Percentiles rank a stretch among this genome's conserved stretches.
These are phyloP conservation scores for Drosophila azteca DNA, from an alignment of 1,140 invertebrate genomes.

Conservation along the genomic window DNA sequence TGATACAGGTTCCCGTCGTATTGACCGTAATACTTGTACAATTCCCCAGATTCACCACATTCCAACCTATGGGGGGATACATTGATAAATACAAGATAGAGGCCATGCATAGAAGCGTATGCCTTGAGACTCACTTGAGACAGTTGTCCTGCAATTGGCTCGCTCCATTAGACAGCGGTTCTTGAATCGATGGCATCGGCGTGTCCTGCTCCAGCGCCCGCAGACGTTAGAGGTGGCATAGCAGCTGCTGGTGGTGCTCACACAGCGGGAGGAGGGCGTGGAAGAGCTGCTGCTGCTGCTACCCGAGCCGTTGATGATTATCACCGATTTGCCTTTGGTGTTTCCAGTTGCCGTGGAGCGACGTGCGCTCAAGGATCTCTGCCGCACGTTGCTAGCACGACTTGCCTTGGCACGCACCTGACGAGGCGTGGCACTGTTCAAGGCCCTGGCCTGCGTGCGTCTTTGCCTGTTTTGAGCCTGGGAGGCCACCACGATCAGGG, in stretches of 20 bases:
- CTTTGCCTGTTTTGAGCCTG: constrained; percentile 29
- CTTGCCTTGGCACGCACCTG: background rate
- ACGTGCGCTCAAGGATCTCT: background rate
- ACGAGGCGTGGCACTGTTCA: background rate
- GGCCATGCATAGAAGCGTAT: too few relatives aligned
- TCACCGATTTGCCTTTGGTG: background rate
- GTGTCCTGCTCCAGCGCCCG: constrained; percentile 27
- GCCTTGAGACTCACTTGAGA: constrained; percentile 32
- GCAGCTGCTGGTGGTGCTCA: constrained; percentile 19
- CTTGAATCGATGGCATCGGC: constrained; percentile 21
- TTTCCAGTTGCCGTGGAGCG: background rate
- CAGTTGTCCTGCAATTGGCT: constrained; percentile 26
- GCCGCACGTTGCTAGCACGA: background rate
- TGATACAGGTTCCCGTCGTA: constrained; percentile 14
- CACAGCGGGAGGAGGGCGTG: constrained; percentile 35
- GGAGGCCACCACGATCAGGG: constrained; percentile 29
- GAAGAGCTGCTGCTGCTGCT: constrained; percentile 20
- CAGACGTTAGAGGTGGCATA: constrained; percentile 27
- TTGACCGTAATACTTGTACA: constrained; percentile 34
- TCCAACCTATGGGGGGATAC: constrained; percentile 23
- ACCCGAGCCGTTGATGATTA: background rate
- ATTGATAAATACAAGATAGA: background rate
- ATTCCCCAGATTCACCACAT: constrained; percentile 22
- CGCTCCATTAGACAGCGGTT: constrained; percentile 39
- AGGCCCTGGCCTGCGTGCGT: background rate